These are phyloP conservation scores for Vombatus ursinus DNA, from an alignment of 2,113 vertebrate species.

Conservation along the genomic window DNA sequence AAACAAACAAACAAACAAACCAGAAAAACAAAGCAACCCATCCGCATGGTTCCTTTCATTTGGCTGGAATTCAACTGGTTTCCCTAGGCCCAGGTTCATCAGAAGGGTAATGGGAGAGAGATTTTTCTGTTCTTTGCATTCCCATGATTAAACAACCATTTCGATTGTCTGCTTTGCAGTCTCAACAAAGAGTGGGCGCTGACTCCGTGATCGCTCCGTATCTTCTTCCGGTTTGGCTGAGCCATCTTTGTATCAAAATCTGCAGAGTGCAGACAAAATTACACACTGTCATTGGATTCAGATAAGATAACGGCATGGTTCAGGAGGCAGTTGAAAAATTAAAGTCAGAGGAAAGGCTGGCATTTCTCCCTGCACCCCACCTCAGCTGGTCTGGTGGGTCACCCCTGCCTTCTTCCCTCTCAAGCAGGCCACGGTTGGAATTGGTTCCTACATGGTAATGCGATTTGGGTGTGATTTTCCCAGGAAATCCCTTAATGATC, in stretches of 20 bases:
- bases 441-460: conserved; percentile 58
- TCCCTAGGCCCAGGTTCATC: conserved; percentile 56
- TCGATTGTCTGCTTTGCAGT: conserved; percentile 51
- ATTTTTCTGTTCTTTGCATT: conserved; percentile 61
- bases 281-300: conserved; percentile 62
- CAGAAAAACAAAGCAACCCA: background rate
- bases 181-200: conserved; percentile 67
- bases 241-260: conserved; percentile 69
- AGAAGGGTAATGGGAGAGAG: conserved; percentile 45
- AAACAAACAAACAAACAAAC: background rate
- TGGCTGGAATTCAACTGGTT: conserved; percentile 43
- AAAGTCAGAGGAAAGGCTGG: conserved; percentile 56
- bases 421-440: conserved; percentile 53
- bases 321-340: conserved; percentile 65
- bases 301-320: conserved; percentile 63
- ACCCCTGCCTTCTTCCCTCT: conserved; percentile 45
- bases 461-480: conserved; percentile 52
- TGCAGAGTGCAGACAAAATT: conserved; percentile 62
- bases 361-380: conserved; percentile 4
- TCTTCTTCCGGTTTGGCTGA: conserved; percentile 54
- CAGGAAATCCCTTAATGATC: conserved; percentile 62
- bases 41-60: conserved; percentile 34
- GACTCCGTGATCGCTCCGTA: conserved; percentile 64
- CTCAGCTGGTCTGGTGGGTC: conserved; percentile 46
- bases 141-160: conserved; percentile 62